Base-by-base conservation (phyloP, 1,140 invertebrate genomes). In the Diorhabda carinulata region DNA sequence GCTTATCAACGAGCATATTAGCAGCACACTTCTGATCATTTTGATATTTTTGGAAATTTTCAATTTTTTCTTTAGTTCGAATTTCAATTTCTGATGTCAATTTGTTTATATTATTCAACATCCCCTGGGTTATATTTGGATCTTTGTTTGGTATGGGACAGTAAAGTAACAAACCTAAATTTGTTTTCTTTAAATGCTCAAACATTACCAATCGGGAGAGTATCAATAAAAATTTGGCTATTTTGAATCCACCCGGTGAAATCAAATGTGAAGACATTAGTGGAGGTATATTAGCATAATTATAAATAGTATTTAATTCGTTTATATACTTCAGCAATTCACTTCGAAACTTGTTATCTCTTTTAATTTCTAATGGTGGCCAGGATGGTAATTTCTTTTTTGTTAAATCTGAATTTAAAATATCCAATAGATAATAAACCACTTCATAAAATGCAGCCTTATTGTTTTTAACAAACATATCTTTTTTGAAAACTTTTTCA, bases 381-480 rank as follows among this genome's bases (percentile, higher is more conserved):
- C 78, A 79, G 6, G 65, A 69, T 7, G 66, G 42, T 4, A 78
- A 67, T 67, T 76, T 75, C 65, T 74, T 43, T 73, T 75, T 77
- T n/a, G 75, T 74, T 2, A 70, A 41, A 60, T 68, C 59, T 0
- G 76, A 71, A 72, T 77, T 64, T 25, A 79, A 57, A n/a, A 75
- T 72, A 43, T 70, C 67, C 41, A 80, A 63, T 9, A 80, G 61
- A 58, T 76, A 80, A 67, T 80, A 72, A 4, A 75, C 64, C 6
- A 78, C 72, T 59, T 79, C 72, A 8, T 75, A 74, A 57, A 80
- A 80, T 43, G 73, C 78, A 7, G 71, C 67, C 64, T 78, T 80
- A 69, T 80, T 80, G 68, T 73, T 78, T 66, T 78, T 80, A 4
- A 75, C 60, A 70, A 80, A 80, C 78, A 80, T 80, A 72, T 80